These are phyloP conservation scores for Phalera bucephala DNA, from an alignment of 2,888 invertebrate species.

Conservation along the genomic window DNA sequence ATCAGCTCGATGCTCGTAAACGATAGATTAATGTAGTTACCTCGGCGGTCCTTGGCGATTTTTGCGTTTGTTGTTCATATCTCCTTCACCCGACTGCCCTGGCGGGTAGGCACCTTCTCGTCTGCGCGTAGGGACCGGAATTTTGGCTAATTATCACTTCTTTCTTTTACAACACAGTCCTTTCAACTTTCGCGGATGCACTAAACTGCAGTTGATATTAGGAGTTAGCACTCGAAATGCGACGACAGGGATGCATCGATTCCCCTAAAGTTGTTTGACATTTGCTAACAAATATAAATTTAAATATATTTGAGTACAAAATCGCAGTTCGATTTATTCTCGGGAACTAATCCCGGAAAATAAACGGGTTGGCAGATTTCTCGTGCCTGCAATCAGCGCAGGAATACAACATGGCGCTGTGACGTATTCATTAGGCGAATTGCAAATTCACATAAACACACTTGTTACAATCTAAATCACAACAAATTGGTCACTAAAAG, in stretches of 20 bases:
- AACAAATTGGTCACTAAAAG: constrained; percentile 52
- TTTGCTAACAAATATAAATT: constrained; percentile 81
- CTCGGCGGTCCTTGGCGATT: constrained; percentile 91
- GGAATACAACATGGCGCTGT: constrained; percentile 84
- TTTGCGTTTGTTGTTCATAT: constrained; percentile 93
- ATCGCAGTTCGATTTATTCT: constrained; percentile 79
- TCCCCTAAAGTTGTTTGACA: constrained; percentile 75
- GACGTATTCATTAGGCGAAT: constrained; percentile 78
- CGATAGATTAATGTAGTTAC: constrained; percentile 73
- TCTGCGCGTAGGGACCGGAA: constrained; percentile 93
- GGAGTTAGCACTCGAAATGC: constrained; percentile 76
- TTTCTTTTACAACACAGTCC: constrained; percentile 83
- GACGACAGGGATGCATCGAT: constrained; percentile 78
- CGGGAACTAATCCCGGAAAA: constrained; percentile 81
- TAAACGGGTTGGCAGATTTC: constrained; percentile 83
- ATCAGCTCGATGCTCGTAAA: constrained; percentile 62
- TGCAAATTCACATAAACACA: constrained; percentile 66
- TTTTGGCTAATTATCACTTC: constrained; percentile 86
- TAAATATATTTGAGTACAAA: constrained; percentile 81
- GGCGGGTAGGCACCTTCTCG: constrained; percentile 90
- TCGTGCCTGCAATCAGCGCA: constrained; percentile 84
- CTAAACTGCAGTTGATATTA: constrained; percentile 81
- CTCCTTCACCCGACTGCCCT: constrained; percentile 85
- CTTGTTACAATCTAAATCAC: constrained; percentile 41
- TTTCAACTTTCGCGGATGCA: constrained; percentile 84